A percentile compares a stretch with the other conserved stretches of the same genome.
Conservation (phyloP, 2,888 invertebrate genomes). For the Calliopum simillimum region DNA sequence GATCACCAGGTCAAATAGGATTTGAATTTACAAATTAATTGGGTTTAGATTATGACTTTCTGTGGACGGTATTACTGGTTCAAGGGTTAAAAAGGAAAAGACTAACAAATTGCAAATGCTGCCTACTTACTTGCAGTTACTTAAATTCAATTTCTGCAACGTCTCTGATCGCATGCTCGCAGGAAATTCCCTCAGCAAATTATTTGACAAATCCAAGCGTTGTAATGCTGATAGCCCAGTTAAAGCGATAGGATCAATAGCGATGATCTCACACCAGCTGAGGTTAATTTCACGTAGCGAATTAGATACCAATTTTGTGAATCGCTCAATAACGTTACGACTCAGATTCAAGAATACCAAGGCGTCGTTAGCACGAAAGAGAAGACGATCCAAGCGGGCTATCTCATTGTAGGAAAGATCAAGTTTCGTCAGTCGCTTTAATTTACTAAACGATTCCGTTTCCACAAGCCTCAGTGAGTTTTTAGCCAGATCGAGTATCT, state of each 20-base stretch:
- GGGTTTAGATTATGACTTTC: too few species aligned
- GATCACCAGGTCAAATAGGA: too few species aligned
- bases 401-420: constrained; percentile 80
- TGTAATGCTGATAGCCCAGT: constrained; percentile 72
- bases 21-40: not conserved
- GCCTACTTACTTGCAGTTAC: constrained; percentile 61
- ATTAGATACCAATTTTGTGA: constrained; percentile 72
- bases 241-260: constrained; percentile 70
- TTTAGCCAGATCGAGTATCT: constrained; percentile 74
- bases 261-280: constrained; percentile 76
- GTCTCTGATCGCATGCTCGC: constrained; percentile 73
- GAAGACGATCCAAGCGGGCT: constrained; percentile 71
- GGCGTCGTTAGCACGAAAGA: constrained; percentile 73
- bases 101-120: not conserved
- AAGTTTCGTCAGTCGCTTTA: constrained; percentile 71
- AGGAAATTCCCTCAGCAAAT: constrained; percentile 74
- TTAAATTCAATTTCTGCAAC: constrained; percentile 71
- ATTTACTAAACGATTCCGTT: constrained; percentile 72
- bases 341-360: constrained; percentile 74
- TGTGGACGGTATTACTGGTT: too few species aligned
- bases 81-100: not conserved
- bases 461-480: constrained; percentile 75
- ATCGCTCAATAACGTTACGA: constrained; percentile 73
- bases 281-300: constrained; percentile 73
- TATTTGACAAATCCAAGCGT: constrained; percentile 75